A percentile compares a stretch with the other conserved stretches of the same genome.
phyloP scores from a whole-genome alignment of 2,888 invertebrate species.

The Eilema griseolum region DNA sequence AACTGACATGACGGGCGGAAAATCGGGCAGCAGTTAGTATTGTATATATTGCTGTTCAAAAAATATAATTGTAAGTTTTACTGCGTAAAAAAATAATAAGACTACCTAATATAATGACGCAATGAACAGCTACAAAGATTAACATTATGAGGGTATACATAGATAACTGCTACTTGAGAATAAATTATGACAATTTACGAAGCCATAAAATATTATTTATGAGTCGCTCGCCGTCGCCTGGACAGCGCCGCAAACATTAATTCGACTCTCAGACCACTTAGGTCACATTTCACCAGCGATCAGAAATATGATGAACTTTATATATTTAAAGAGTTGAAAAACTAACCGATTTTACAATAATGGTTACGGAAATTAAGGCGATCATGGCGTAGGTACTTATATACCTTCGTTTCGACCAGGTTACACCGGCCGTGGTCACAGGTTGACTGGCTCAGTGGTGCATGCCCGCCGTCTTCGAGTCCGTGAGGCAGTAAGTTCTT shows the following conservation, averaged over 20 bases:
- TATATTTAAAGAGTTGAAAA: not conserved
- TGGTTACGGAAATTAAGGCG: no score
- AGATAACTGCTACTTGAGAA: conserved; percentile 3
- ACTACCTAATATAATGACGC: not conserved
- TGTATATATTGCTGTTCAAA: no score
- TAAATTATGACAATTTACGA: conserved; percentile 4
- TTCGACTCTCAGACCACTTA: not conserved
- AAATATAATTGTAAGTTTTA: not conserved
- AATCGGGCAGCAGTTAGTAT: no score
- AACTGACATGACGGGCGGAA: no score
- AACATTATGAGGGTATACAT: not conserved
- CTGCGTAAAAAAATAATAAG: not conserved
- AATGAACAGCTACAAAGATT: not conserved
- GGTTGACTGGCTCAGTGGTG: no score
- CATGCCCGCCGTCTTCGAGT: no score
- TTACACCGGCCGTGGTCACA: no score
- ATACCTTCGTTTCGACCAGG: no score
- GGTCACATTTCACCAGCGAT: not conserved
- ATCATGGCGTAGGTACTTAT: no score
- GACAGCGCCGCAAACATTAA: not conserved
- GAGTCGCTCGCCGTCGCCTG: not conserved
- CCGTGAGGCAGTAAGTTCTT: no score
- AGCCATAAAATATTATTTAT: conserved; percentile 1
- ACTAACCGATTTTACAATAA: not conserved
- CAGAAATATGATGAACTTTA: not conserved